Conservation (phyloP, 2,888 invertebrate species). For the Drosophila atroscutellata region DNA sequence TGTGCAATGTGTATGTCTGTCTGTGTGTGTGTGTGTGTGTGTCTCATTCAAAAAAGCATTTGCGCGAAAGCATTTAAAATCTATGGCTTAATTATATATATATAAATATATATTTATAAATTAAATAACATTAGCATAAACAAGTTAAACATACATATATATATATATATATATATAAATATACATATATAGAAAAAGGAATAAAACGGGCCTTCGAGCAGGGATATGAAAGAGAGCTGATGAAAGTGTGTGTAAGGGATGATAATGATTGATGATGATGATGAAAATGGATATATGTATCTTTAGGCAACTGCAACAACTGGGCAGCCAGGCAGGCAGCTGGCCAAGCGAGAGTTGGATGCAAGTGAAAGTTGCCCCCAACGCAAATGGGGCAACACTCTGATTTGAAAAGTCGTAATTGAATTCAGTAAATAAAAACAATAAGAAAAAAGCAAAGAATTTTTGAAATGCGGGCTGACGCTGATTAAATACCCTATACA, state of each 20-base stretch:
- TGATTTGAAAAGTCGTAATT: constrained; percentile 43
- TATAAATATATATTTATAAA: constrained; percentile 1
- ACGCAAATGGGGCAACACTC: constrained; percentile 38
- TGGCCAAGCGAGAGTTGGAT: constrained; percentile 26
- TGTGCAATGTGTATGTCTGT: background rate
- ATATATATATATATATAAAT: constrained; percentile 9
- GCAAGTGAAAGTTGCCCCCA: constrained; percentile 61
- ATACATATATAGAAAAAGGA: constrained; percentile 16
- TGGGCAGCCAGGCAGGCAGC: constrained; percentile 16
- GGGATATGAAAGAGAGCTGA: constrained; percentile 43
- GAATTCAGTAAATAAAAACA: constrained; percentile 38
- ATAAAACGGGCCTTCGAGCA: constrained; percentile 36
- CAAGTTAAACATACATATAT: constrained; percentile 17
- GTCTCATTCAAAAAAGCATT: constrained; percentile 33
- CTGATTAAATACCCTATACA: constrained; percentile 2
- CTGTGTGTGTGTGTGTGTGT: constrained; percentile 5
- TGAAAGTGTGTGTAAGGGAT: constrained; percentile 34
- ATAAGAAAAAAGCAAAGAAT: constrained; percentile 14
- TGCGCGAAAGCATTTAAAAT: constrained; percentile 50
- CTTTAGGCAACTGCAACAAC: constrained; percentile 2
- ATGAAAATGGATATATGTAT: constrained; percentile 15
- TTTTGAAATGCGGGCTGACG: background rate
- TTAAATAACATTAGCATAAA: constrained; percentile 27
- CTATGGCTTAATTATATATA: constrained; percentile 27
- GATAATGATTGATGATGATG: constrained; percentile 20